Evolutionary conservation across 2,888 invertebrate species (phyloP).

Genomic region (Phortica okadai): DNA sequence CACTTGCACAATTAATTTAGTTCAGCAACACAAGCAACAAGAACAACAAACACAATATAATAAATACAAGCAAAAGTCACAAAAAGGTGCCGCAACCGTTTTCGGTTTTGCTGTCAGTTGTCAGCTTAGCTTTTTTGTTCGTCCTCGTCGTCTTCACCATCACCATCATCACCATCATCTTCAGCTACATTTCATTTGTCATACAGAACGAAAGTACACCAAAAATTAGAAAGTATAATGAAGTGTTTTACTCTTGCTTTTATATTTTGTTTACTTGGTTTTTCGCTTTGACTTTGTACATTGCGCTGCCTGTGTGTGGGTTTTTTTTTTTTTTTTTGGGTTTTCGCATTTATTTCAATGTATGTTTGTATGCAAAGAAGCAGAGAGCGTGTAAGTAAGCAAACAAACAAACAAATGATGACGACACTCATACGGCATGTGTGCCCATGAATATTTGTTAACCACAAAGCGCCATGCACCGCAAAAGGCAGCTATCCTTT

Average conservation of each 20-base stretch:
- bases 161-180: conserved; percentile 3
- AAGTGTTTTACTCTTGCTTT: conserved; percentile 52
- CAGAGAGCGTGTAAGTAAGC: background rate
- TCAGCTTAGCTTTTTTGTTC: background rate
- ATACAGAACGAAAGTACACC: conserved; percentile 18
- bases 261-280: conserved; percentile 43
- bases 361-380: conserved; percentile 36
- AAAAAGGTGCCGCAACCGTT: background rate
- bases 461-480: conserved; percentile 37
- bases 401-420: background rate
- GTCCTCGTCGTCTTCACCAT: background rate
- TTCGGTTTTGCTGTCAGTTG: background rate
- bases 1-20: conserved; percentile 49
- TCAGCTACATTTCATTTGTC: conserved; percentile 11
- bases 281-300: conserved; percentile 25
- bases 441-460: conserved; percentile 57
- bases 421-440: conserved; percentile 58
- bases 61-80: background rate
- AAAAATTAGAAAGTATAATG: conserved; percentile 59
- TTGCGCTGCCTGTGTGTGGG: background rate
- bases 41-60: too few relatives aligned
- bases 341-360: conserved; percentile 51
- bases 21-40: too few relatives aligned
- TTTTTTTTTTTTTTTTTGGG: conserved; percentile 4
- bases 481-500: too few relatives aligned